Conservation (phyloP, 2,113 vertebrate species). For the Poeciliopsis prolifica region DNA sequence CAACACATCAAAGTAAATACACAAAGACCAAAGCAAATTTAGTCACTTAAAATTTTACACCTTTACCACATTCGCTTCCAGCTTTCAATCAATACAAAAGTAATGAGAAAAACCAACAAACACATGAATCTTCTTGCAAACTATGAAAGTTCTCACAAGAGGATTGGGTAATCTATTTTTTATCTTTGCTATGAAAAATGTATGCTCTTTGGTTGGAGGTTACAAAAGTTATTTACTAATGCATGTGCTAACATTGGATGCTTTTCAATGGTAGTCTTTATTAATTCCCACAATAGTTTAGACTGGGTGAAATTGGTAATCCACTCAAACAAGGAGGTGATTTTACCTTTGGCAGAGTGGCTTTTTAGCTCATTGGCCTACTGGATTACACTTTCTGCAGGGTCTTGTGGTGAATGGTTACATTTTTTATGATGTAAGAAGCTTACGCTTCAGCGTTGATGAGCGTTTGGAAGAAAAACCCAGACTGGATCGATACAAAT, state of each 20-base stretch:
- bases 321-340: background rate
- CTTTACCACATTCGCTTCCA: background rate
- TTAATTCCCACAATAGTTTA: background rate
- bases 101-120: constrained; percentile 11
- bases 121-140: constrained; percentile 1
- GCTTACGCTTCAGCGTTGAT: constrained; percentile 28
- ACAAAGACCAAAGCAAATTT: background rate
- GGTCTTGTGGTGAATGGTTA: constrained; percentile 13
- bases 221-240: constrained; percentile 3
- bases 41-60: background rate
- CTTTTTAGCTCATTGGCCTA: constrained; percentile 10
- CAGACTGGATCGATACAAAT: constrained; percentile 57
- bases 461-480: constrained; percentile 23
- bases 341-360: constrained; percentile 7
- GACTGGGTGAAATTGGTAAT: background rate
- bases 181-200: constrained; percentile 1
- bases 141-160: background rate
- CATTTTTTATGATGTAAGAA: constrained; percentile 33
- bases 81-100: constrained; percentile 7
- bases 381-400: constrained; percentile 15
- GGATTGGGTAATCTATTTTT: constrained; percentile 9
- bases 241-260: background rate
- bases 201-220: constrained; percentile 6
- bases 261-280: background rate
- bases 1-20: background rate